phyloP scores from a whole-genome alignment of 2,888 invertebrate genomes.

The Pocota personata region DNA sequence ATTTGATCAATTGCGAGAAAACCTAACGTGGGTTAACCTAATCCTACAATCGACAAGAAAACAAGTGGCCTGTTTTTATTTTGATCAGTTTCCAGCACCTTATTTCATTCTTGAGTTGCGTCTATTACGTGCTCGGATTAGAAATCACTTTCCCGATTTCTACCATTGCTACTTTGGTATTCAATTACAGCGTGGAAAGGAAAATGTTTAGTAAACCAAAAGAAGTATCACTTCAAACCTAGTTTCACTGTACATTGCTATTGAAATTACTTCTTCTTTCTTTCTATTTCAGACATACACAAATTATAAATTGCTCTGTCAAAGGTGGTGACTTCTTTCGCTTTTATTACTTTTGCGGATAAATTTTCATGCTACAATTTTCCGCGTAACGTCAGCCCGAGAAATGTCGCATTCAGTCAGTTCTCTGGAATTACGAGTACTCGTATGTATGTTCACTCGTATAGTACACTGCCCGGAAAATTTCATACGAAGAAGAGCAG shows the following conservation, averaged over 20 bases:
- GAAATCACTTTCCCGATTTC: slow-evolving; percentile 71
- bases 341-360: slow-evolving; percentile 29
- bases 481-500: slow-evolving; percentile 43
- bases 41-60: neutral
- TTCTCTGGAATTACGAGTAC: slow-evolving; percentile 25
- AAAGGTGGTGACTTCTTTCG: slow-evolving; percentile 37
- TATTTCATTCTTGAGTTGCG: slow-evolving; percentile 43
- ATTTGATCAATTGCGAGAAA: neutral
- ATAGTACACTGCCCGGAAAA: slow-evolving; percentile 24
- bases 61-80: slow-evolving; percentile 5
- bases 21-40: neutral
- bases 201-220: slow-evolving; percentile 48
- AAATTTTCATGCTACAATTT: slow-evolving; percentile 12
- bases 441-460: neutral
- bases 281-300: neutral
- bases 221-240: slow-evolving; percentile 22
- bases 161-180: slow-evolving; percentile 44
- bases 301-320: slow-evolving; percentile 44
- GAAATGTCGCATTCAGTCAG: slow-evolving; percentile 23
- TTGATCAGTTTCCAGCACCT: slow-evolving; percentile 21
- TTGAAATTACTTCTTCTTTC: slow-evolving; percentile 36
- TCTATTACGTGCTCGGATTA: slow-evolving; percentile 63
- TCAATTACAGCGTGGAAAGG: slow-evolving; percentile 52
- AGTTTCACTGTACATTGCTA: slow-evolving; percentile 56
- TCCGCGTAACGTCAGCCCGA: slow-evolving; percentile 26